A percentile compares a stretch with the other conserved stretches of the same genome.
Conservation (phyloP, 2,888 invertebrate genomes). For the Hyposoter didymator region DNA sequence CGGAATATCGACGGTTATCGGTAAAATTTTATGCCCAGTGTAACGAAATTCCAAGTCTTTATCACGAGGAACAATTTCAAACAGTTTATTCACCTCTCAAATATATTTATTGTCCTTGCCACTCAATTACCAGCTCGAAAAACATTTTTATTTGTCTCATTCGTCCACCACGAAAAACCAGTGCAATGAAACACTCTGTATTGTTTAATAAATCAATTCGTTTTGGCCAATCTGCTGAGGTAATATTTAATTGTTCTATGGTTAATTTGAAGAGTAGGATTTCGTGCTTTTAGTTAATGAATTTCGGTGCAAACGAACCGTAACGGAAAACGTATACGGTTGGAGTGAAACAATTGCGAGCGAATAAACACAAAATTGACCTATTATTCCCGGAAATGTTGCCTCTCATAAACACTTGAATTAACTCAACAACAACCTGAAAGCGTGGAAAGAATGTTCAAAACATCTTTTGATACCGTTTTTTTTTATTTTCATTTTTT, state of each 20-base stretch:
- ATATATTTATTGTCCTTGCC: neutral
- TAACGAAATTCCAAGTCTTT: neutral
- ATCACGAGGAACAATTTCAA: neutral
- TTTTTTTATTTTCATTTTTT: neutral
- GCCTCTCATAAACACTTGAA: neutral
- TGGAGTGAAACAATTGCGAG: neutral
- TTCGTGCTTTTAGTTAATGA: neutral
- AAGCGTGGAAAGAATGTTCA: no score
- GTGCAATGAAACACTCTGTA: neutral
- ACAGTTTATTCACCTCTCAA: neutral
- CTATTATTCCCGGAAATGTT: neutral
- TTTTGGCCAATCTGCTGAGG: neutral
- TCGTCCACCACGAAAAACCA: neutral
- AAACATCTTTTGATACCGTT: neutral
- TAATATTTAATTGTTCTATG: neutral
- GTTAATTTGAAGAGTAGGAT: neutral
- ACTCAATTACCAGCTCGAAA: neutral
- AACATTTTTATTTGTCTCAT: neutral
- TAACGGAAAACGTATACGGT: no score
- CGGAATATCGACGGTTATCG: no score
- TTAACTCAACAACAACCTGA: neutral
- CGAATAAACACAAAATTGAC: neutral
- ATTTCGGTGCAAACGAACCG: no score
- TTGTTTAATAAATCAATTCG: neutral
- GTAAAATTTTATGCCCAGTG: no score